Evolutionary conservation across 1,140 invertebrate genomes (phyloP).

Genomic region (Trichonephila clavata): DNA sequence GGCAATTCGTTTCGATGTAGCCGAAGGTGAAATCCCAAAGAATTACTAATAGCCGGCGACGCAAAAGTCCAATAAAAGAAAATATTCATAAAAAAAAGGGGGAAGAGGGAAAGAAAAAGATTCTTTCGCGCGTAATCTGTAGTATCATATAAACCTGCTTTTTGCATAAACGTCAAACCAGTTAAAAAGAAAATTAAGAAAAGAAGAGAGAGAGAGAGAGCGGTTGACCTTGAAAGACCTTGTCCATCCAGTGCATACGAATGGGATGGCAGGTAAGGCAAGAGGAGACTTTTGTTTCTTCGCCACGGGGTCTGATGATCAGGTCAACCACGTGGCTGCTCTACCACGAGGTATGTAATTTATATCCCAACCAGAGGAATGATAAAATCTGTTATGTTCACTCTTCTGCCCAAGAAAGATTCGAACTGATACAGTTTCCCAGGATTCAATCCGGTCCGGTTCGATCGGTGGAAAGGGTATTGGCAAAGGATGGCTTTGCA

Average conservation of each 20-base stretch:
- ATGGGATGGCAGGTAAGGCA: constrained; percentile 40
- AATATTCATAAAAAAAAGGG: constrained; percentile 21
- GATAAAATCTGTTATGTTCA: constrained; percentile 23
- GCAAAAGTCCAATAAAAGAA: background rate
- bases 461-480: background rate
- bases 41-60: background rate
- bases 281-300: constrained; percentile 23
- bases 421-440: constrained; percentile 12
- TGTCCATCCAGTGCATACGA: constrained; percentile 52
- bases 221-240: constrained; percentile 71
- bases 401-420: constrained; percentile 2
- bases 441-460: background rate
- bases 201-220: constrained; percentile 2
- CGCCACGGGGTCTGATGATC: constrained; percentile 27
- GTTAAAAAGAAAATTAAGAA: constrained; percentile 39
- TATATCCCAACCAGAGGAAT: constrained; percentile 1
- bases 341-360: constrained; percentile 61
- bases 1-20: constrained; percentile 36
- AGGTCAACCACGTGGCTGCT: constrained; percentile 68
- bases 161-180: constrained; percentile 68
- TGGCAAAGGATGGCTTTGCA: no score
- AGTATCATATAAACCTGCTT: constrained; percentile 59
- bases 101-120: background rate
- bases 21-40: constrained; percentile 42
- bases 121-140: constrained; percentile 56